Percentiles rank a stretch among this genome's conserved stretches.
phyloP scores from a whole-genome alignment of 2,113 vertebrate species.

The Poeciliopsis turrubarensis region DNA sequence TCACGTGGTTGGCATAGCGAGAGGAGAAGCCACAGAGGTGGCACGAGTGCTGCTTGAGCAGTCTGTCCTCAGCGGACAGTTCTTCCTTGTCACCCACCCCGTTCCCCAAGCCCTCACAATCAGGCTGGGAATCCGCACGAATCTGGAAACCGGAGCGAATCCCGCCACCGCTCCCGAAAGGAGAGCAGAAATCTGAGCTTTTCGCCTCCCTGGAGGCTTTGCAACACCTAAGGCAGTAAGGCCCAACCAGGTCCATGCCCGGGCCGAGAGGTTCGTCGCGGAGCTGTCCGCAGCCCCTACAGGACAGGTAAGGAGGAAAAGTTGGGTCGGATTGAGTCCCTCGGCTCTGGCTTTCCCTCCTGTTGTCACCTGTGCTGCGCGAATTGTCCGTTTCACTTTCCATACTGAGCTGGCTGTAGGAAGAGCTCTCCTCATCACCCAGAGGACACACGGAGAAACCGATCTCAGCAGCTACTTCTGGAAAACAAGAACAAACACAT shows the following conservation, averaged over 20 bases:
- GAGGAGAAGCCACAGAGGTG: slow-evolving; percentile 94
- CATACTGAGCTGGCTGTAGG: slow-evolving; percentile 86
- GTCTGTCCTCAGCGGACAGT: slow-evolving; percentile 65
- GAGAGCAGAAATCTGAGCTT: slow-evolving; percentile 60
- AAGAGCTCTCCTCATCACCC: slow-evolving; percentile 89
- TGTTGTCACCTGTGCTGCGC: slow-evolving; percentile 70
- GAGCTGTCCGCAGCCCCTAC: slow-evolving; percentile 87
- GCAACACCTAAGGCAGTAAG: slow-evolving; percentile 82
- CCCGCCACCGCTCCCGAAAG: slow-evolving; percentile 61
- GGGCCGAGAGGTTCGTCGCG: slow-evolving; percentile 78
- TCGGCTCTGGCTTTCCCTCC: slow-evolving; percentile 68
- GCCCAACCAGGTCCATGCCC: slow-evolving; percentile 73
- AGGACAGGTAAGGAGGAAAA: slow-evolving; percentile 82
- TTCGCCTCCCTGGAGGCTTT: slow-evolving; percentile 72
- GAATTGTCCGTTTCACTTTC: slow-evolving; percentile 89
- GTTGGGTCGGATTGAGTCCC: slow-evolving; percentile 61
- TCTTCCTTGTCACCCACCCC: slow-evolving; percentile 68
- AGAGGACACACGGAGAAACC: slow-evolving; percentile 87
- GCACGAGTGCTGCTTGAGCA: slow-evolving; percentile 87
- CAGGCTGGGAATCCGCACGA: slow-evolving; percentile 22
- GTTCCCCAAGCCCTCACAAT: slow-evolving; percentile 49
- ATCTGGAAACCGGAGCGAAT: slow-evolving; percentile 44
- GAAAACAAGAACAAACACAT: slow-evolving; percentile 35
- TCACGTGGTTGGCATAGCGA: slow-evolving; percentile 96
- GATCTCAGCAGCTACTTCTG: slow-evolving; percentile 90